A percentile compares a stretch with the other conserved stretches of the same genome.
Conservation (phyloP, 2,113 vertebrate species). For the Panthera tigris region DNA sequence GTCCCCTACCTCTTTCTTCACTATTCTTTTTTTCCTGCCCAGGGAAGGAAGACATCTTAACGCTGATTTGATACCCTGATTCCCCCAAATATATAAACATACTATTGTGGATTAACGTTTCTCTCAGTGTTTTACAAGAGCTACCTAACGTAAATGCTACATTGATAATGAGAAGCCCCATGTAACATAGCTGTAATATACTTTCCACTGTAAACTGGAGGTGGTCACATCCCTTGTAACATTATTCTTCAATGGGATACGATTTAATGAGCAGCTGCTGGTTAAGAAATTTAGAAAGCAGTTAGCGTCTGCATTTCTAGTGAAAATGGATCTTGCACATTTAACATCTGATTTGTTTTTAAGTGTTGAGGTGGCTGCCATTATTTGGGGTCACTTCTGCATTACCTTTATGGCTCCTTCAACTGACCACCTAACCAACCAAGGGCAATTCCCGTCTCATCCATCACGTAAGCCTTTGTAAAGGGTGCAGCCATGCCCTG, state of each 20-base stretch:
- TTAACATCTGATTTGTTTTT: constrained; percentile 44
- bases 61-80: background rate
- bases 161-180: background rate
- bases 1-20: background rate
- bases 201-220: background rate
- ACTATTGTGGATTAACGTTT: background rate
- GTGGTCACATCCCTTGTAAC: background rate
- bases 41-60: background rate
- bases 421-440: constrained; percentile 47
- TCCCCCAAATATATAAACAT: background rate
- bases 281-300: background rate
- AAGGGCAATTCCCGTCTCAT: background rate
- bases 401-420: constrained; percentile 39
- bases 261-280: background rate
- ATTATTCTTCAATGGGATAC: background rate
- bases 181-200: constrained; percentile 54
- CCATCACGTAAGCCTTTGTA: background rate
- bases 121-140: background rate
- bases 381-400: background rate
- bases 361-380: background rate
- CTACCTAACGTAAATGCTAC: background rate
- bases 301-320: background rate
- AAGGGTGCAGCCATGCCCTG: constrained; percentile 34
- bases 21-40: background rate
- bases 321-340: constrained; percentile 40